Evolutionary conservation across 2,797 vertebrate species (phyloP).

Genomic region (Hozukius guyotensis): DNA sequence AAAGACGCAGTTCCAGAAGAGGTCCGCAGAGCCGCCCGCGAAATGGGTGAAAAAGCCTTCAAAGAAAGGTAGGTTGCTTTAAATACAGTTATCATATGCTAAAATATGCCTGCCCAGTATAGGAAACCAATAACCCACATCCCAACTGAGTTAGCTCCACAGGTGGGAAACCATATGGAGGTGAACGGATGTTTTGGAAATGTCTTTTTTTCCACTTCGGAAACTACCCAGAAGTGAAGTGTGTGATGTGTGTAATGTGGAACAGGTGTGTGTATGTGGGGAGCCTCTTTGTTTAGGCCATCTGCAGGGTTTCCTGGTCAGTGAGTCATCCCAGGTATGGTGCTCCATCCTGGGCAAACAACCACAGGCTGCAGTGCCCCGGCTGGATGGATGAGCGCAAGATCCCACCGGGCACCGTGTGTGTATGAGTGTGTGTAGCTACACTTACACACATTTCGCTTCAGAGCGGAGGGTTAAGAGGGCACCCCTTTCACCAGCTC

Average conservation of each 20-base stretch:
- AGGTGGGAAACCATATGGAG: not conserved
- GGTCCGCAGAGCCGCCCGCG: slow-evolving; percentile 91
- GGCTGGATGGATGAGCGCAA: slow-evolving; percentile 21
- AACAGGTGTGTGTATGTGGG: slow-evolving; percentile 34
- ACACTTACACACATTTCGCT: slow-evolving; percentile 13
- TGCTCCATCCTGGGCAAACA: slow-evolving; percentile 23
- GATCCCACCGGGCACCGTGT: slow-evolving; percentile 8
- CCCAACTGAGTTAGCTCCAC: not conserved
- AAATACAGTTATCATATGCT: not conserved
- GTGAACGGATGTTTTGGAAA: slow-evolving; percentile 12
- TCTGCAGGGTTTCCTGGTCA: slow-evolving; percentile 13
- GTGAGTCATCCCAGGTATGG: slow-evolving; percentile 28
- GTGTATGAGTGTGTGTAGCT: not conserved
- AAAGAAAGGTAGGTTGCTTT: slow-evolving; percentile 85
- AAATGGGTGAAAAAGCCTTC: slow-evolving; percentile 94
- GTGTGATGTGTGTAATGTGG: slow-evolving; percentile 13
- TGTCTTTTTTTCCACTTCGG: not conserved
- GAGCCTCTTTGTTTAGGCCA: not conserved
- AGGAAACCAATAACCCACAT: not conserved
- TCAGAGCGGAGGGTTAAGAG: slow-evolving; percentile 47
- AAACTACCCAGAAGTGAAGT: slow-evolving; percentile 3
- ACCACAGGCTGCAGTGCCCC: not conserved
- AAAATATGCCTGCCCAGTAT: not conserved
- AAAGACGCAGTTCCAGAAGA: slow-evolving; percentile 96
- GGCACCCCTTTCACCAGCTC: slow-evolving; percentile 65